Evolutionary conservation across 2,113 vertebrate genomes (phyloP).

Genomic region (Myiozetetes cayanensis): DNA sequence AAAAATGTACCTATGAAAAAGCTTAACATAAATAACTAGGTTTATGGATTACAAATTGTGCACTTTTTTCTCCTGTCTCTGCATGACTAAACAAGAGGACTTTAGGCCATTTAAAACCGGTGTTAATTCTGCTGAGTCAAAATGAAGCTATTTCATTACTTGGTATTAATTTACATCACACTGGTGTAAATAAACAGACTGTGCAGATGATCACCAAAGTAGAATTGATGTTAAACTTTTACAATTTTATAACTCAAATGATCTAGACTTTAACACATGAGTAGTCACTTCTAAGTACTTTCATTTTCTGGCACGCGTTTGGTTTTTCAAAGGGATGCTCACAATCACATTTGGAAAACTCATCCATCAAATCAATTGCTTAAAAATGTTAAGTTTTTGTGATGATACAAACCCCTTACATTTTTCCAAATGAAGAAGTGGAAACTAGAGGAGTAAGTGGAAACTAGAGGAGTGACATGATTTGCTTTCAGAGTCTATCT

Average conservation of each 20-base stretch:
- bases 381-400: neutral
- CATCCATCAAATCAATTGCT: neutral
- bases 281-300: neutral
- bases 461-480: neutral
- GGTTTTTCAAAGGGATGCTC: neutral
- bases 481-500: neutral
- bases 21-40: neutral
- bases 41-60: neutral
- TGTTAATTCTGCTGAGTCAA: neutral
- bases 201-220: neutral
- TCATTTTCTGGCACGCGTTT: neutral
- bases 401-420: neutral
- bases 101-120: neutral
- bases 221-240: neutral
- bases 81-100: neutral
- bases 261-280: neutral
- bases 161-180: neutral
- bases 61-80: neutral
- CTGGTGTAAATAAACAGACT: neutral
- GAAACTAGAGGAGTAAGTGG: neutral
- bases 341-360: neutral
- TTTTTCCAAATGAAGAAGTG: neutral
- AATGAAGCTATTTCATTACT: neutral
- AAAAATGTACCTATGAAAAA: neutral
- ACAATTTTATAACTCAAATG: neutral